Base-by-base conservation (phyloP, 2,888 invertebrate species). In the Panzeria rudis region DNA sequence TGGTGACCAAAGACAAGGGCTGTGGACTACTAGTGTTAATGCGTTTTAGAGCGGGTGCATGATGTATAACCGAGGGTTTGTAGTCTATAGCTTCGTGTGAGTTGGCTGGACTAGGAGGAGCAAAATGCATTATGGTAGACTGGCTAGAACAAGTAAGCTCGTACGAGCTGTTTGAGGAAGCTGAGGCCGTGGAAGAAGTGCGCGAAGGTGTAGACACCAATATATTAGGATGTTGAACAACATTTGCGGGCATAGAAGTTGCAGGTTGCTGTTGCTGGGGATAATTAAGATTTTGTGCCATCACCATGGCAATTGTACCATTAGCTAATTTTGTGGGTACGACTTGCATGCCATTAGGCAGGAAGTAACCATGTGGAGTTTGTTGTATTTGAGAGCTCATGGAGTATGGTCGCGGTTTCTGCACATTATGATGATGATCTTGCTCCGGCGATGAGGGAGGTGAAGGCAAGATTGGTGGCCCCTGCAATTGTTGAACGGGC, bases 251-350 rank as follows among this genome's bases (percentile, higher is more conserved):
- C n/a, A 47, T 73, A 20, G 29, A 9, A 8, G 17, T 20, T 20
- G 44, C 47, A n/a, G 94, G 94, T 95, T 86, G 95, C 92, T 68
- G 95, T 72, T 92, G 64, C 8, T 68, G 66, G 6, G 5, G 1
- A 2, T 78, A 61, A 11, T 94, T 94, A 25, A 94, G 93, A 25
- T 95, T 94, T 6, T 96, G 94, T 0, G 97, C 97, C 77, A 97
- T 91, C 0, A 97, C 95, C 20, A 97, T 93, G 0, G 97, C 97
- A 86, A 97, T 95, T 91, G 96, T 97, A 0, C 97, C 97, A 89
- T 97, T 97, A 29, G 97, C 95, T 20, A 97, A 91, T 87, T 97
- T 94, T 13, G 97, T 97, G 25, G 97, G 97, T 15, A 97, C 96
- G 71, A 97, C 93, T 86, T 96, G 96, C 3, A 97, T 94, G 29